Conservation (phyloP, 2,888 invertebrate genomes). For the Cordylochernes scorpioides region DNA sequence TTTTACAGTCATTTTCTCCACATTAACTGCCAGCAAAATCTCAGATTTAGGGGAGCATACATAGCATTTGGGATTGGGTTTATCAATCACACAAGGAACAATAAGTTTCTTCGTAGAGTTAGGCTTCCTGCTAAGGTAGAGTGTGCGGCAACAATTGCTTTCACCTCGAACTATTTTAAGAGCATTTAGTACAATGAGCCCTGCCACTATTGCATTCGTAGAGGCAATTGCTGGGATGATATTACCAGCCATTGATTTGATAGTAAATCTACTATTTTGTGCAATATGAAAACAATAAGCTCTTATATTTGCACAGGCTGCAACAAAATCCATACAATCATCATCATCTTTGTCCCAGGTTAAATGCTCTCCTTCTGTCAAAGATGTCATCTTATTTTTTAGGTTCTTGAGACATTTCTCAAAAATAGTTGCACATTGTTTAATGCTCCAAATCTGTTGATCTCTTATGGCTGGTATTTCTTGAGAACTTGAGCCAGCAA, state of each 20-base stretch:
- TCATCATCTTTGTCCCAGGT: conserved; percentile 96
- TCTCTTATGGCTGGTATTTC: conserved; percentile 31
- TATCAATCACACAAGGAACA: conserved; percentile 32
- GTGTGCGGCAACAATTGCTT: conserved; percentile 14
- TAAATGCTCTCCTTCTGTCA: conserved; percentile 34
- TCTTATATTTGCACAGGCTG: conserved; percentile 75
- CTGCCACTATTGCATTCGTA: conserved; percentile 91
- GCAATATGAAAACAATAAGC: conserved; percentile 66
- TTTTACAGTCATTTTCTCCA: conserved; percentile 1
- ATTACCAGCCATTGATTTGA: conserved; percentile 98
- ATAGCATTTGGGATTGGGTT: conserved; percentile 76
- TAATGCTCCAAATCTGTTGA: conserved; percentile 48
- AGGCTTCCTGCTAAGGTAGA: conserved; percentile 25
- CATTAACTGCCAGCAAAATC: conserved; percentile 29
- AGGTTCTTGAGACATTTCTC: conserved; percentile 36
- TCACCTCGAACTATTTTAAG: conserved; percentile 42
- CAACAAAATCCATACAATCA: conserved; percentile 78
- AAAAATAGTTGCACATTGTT: conserved; percentile 45
- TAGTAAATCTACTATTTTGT: conserved; percentile 62
- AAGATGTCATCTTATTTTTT: conserved; percentile 18
- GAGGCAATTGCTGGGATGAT: conserved; percentile 98
- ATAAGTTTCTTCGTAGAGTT: conserved; percentile 25
- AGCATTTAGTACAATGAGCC: conserved; percentile 68
- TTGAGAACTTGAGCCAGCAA: conserved; percentile 22
- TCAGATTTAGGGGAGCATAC: conserved; percentile 74